A percentile compares a stretch with the other conserved stretches of the same genome.
Evolutionary conservation across 2,888 invertebrate genomes (phyloP).

Genomic region (Morinoia aosen): DNA sequence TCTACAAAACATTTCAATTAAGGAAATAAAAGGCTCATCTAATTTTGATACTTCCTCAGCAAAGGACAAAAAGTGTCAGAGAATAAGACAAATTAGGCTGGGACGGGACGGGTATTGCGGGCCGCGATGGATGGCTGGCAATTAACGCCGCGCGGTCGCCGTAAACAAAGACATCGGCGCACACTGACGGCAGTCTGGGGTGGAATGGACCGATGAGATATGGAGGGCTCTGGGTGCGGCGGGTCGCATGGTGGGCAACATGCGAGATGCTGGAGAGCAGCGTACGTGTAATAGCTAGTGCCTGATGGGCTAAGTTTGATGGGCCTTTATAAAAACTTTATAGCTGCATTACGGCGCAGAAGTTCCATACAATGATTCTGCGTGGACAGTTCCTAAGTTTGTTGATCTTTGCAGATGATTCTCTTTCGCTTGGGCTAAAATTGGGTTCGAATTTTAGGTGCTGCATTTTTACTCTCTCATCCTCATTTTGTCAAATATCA

Average conservation of each 20-base stretch:
- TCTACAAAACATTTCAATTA: neutral
- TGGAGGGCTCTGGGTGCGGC: neutral
- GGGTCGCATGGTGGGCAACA: neutral
- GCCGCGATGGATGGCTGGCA: constrained; percentile 34
- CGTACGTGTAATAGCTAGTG: neutral
- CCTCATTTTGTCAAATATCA: too few species aligned
- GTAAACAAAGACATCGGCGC: constrained; percentile 29
- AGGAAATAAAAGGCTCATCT: constrained; percentile 15
- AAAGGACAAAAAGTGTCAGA: neutral
- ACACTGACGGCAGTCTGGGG: neutral
- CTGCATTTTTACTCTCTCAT: too few species aligned
- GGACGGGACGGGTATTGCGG: constrained; percentile 37
- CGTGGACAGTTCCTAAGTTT: too few species aligned
- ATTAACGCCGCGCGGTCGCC: constrained; percentile 16
- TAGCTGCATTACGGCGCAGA: too few species aligned
- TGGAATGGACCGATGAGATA: neutral
- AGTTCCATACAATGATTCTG: too few species aligned
- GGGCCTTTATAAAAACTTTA: too few species aligned
- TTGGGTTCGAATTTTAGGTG: too few species aligned
- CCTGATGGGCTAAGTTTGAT: too few species aligned
- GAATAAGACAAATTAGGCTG: constrained; percentile 45
- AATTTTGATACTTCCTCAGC: constrained; percentile 22
- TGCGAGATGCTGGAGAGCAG: neutral
- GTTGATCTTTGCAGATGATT: too few species aligned
- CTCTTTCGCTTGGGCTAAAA: too few species aligned